Base-by-base conservation (phyloP, 2,888 invertebrate genomes). In the Pseudococcus longispinus region DNA sequence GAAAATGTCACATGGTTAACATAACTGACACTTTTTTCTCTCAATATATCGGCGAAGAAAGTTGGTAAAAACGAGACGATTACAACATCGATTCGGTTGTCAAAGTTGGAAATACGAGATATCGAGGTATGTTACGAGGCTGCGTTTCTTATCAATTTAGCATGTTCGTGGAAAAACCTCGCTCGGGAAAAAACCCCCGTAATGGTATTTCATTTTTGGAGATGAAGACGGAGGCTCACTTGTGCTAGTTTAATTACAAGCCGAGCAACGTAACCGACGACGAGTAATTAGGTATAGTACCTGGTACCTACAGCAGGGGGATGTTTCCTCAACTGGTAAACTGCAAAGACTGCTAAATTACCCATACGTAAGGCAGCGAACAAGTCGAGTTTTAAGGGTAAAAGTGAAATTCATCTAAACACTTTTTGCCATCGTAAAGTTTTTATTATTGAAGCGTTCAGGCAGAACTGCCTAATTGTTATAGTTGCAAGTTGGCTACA, bases 361-460 rank as follows among this genome's bases (percentile, higher is more conserved):
- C 60, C 60, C 60, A 60, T 60, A 60, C 60, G 60, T 60, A 60
- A 60, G 60, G 20, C 60, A 20, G 8, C 9, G 20, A 60, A 23
- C 9, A 60, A 60, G 60, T 60, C 20, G 60, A 60, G 60, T 9
- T 37, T 60, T 13, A 60, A 60, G 11, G 6, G 74, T 32, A 74
- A 74, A 74, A 74, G 74, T 74, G 32, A 32, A 74, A 74, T 74
- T 74, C 74, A 74, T 74, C 74, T 37, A 74, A 32, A 74, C 74
- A 32, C 32, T 74, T 74, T 29, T 29, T 74, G 74, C 29, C 74
- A 37, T 74, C 74, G 32, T 37, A 37, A 74, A 74, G 32, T 74
- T 74, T 74, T 74, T 74, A 74, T 74, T 74, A 74, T 74, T 37
- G 74, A 37, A 74, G 74, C 32, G 74, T 74, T 74, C 74, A 60